A percentile compares a stretch with the other conserved stretches of the same genome.
These are phyloP conservation scores for Nothura maculosa DNA, from an alignment of 2,797 vertebrate genomes.

Conservation along the genomic window DNA sequence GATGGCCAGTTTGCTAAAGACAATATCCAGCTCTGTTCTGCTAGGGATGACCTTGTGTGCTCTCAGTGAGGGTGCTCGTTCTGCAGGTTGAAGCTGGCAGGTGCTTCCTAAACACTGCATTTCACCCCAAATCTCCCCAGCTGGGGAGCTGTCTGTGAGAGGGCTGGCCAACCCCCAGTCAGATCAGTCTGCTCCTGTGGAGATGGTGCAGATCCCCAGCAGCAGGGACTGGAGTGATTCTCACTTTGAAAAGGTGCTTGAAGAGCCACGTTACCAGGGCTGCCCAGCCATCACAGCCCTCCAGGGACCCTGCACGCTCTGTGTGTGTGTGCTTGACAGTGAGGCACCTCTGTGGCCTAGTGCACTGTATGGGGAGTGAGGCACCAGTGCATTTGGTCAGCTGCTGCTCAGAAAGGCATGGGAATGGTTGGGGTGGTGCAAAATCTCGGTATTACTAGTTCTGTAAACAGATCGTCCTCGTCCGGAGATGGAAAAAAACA, in stretches of 20 bases:
- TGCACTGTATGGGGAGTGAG: accelerated
- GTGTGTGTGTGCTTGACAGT: accelerated
- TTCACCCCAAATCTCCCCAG: accelerated
- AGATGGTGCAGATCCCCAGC: background rate
- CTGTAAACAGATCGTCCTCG: background rate
- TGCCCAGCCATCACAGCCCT: background rate
- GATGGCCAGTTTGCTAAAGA: background rate
- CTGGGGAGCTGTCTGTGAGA: background rate
- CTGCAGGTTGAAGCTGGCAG: background rate
- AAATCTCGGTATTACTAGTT: background rate
- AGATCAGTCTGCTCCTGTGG: background rate
- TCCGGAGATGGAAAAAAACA: background rate
- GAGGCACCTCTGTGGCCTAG: background rate
- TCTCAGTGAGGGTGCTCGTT: background rate
- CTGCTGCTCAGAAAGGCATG: background rate
- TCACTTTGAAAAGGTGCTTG: background rate
- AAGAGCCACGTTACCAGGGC: background rate
- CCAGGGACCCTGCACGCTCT: background rate
- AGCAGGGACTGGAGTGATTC: accelerated
- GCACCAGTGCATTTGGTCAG: background rate
- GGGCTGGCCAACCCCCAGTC: background rate
- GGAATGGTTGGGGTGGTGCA: background rate
- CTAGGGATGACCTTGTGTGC: background rate
- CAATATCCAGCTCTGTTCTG: background rate
- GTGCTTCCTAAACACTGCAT: accelerated